These are phyloP conservation scores for Esox masquinongy DNA, from an alignment of 2,797 vertebrate species.

Conservation along the genomic window DNA sequence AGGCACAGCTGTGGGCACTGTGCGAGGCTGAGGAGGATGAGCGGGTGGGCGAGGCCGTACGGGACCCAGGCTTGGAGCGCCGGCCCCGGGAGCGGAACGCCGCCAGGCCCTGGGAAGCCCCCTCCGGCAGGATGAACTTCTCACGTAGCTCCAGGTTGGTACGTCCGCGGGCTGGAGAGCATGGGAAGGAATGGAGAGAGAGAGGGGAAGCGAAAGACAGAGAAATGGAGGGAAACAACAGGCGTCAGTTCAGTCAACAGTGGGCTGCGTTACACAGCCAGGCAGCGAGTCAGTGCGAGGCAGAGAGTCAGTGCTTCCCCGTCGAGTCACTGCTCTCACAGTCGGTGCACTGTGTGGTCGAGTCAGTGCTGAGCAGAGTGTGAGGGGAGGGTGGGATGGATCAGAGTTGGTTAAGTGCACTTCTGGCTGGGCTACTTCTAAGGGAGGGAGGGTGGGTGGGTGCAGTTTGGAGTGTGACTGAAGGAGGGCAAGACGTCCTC, in stretches of 20 bases:
- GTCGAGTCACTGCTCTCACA: slow-evolving; percentile 45
- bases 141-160: slow-evolving; percentile 96
- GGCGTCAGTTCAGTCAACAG: not conserved
- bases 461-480: slow-evolving; percentile 11
- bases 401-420: slow-evolving; percentile 34
- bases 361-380: slow-evolving; percentile 44
- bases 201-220: slow-evolving; percentile 55
- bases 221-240: not conserved
- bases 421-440: slow-evolving; percentile 27
- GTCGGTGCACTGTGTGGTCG: slow-evolving; percentile 50
- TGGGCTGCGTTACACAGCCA: not conserved
- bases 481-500: too few species aligned
- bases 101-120: slow-evolving; percentile 90
- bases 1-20: slow-evolving; percentile 91
- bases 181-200: slow-evolving; percentile 90
- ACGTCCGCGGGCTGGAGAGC: slow-evolving; percentile 86
- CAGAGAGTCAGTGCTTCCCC: slow-evolving; percentile 59
- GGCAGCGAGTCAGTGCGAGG: slow-evolving; percentile 65
- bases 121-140: slow-evolving; percentile 97
- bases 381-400: slow-evolving; percentile 18
- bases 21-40: slow-evolving; percentile 96
- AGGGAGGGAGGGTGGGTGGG: slow-evolving; percentile 7
- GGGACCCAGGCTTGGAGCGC: slow-evolving; percentile 92
- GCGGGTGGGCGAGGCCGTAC: slow-evolving; percentile 92
- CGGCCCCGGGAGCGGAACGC: slow-evolving; percentile 93